Base-by-base conservation (phyloP, 2,113 vertebrate genomes). In the Mormyrus iriodes region DNA sequence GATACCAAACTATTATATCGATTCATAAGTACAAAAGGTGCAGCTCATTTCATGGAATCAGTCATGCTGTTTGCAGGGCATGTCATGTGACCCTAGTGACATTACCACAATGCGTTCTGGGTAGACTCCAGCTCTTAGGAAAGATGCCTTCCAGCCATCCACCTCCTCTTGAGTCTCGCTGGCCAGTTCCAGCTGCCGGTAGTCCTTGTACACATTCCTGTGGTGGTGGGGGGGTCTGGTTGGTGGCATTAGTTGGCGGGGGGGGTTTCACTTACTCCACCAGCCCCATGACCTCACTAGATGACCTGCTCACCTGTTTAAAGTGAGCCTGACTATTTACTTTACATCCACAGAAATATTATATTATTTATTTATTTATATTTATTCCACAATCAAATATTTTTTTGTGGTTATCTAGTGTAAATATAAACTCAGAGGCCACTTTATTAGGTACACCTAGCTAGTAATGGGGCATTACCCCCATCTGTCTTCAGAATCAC, bases 161-260 rank as follows among this genome's bases (percentile, higher is more conserved):
- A 99, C 94, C 39, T 99, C 98, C 91, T 99, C 98, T 95, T 99
- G 98, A n/a, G 96, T 97, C 95, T 99, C 98, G n/a, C 98, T 99
- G 88, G 98, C 98, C 95, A 99, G 92, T 93, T 99, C 98, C 95
- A 99, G 97, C 95, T 99, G 98, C 91, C 98, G 95, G 91, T 99
- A 99, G 93, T 99, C 98, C 95, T 99, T 99, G 92, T 99, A 99
- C 93, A 99, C 98, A 31, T 99, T 99, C 94, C 98, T 99, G 94
- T 87, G 58, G 84, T 90, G 3, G 49, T 84, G 55, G 49, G 21
- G 17, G 9, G 53, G 58, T 35, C 21, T 19, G 39, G 39, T 39
- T 39, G 35, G 17, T 19, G 10, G 13, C 15, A 3, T 44, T 35
- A 10, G 61, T 24, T 69, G 39, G 6, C 3, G 15, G 69, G 42